Conservation (phyloP, 2,888 invertebrate species). For the Cremastinae sp. region DNA sequence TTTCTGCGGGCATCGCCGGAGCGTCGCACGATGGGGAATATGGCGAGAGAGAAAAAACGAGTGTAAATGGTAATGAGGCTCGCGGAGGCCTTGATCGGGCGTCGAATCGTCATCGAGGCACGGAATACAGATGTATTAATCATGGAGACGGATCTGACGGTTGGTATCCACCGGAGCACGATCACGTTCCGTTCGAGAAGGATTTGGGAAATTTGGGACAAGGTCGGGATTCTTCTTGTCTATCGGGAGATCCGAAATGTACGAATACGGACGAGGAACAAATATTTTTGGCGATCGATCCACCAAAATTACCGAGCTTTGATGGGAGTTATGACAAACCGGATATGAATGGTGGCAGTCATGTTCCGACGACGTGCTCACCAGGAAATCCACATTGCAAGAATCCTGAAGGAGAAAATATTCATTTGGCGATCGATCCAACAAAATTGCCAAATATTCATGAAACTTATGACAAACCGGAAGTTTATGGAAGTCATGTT, state of each 20-base stretch:
- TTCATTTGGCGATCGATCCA: slow-evolving; percentile 9
- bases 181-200: slow-evolving; percentile 23
- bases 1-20: slow-evolving; percentile 33
- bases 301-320: background rate
- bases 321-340: background rate
- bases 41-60: slow-evolving; percentile 31
- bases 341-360: background rate
- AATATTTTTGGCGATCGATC: background rate
- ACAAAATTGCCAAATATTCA: too few relatives aligned
- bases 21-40: slow-evolving; percentile 40
- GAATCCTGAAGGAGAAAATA: slow-evolving; percentile 1
- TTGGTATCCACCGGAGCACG: slow-evolving; percentile 17
- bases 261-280: background rate
- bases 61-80: slow-evolving; percentile 51
- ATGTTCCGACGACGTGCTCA: slow-evolving; percentile 3
- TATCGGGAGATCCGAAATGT: too few relatives aligned
- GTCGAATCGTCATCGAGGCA: slow-evolving; percentile 23
- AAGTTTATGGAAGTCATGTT: background rate
- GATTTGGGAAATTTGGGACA: slow-evolving; percentile 8
- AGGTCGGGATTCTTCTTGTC: background rate
- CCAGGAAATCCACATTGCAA: slow-evolving; percentile 35
- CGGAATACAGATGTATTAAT: slow-evolving; percentile 44
- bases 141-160: slow-evolving; percentile 30
- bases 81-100: slow-evolving; percentile 42
- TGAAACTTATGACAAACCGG: background rate